Base-by-base conservation (phyloP, 1,140 invertebrate species). In the Lasioglossum albipes region DNA sequence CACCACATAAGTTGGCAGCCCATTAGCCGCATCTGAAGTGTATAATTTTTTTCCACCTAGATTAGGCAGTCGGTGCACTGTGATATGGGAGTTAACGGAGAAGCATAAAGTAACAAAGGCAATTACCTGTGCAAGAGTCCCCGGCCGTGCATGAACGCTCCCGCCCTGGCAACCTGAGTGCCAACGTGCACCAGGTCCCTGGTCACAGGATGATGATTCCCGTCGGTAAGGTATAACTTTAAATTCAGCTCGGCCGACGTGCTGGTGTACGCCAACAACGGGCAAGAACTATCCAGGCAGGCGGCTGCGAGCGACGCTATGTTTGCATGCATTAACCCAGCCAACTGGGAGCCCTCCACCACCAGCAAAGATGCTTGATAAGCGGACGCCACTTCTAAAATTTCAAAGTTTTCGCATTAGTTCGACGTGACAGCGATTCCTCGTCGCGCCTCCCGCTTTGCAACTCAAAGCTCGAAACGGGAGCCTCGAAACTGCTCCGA, bases 131-230 rank as follows among this genome's bases (percentile, higher is more conserved):
- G 98, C 41, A 98, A 94, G 36, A 99, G 94, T 75, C 96, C 95
- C 87, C 97, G 96, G 20, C 97, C 96, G 90, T 99, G 98, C 75
- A 99, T 94, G 92, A 98, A 98, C 81, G 97, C 96, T 71, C 99
- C 93, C 1, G 97, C 98, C 85, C 97, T 95, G 45, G 97, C 96
- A 62, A 98, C 95, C 91, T 98, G 97, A 54, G 98, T 96, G 31
- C 97, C 97, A 92, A 99, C 96, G 87, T 97, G 97, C 0, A 99
- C 97, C 69, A 99, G 93, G 88, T 98, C 97, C 87, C 98, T 95
- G 0, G 98, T 96, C 20, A 95, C 95, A 9, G 96, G 94, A 75
- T 96, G 94, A 78, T 95, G 93, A 95, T 90, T 94, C 75, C 93
- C 94, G 86, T 95, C 90, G 93, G 94, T 91, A 90, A 94, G 93